A percentile compares a stretch with the other conserved stretches of the same genome.
These are phyloP conservation scores for Mallotus villosus DNA, from an alignment of 2,797 vertebrate genomes.

Conservation along the genomic window DNA sequence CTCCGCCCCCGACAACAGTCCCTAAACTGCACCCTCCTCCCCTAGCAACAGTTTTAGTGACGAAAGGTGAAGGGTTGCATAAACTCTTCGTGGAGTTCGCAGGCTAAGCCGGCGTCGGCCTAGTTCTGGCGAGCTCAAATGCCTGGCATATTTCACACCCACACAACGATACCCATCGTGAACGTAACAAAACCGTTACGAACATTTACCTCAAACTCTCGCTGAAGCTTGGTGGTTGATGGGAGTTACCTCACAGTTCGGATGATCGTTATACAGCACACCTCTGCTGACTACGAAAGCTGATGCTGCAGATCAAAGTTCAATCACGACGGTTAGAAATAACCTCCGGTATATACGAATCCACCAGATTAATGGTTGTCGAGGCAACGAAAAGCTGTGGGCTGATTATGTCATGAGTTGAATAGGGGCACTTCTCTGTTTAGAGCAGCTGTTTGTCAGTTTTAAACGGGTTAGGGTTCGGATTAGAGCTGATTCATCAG, in stretches of 20 bases:
- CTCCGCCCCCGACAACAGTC: too few relatives aligned
- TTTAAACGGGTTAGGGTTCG: too few relatives aligned
- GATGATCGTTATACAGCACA: neutral
- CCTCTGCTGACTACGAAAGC: neutral
- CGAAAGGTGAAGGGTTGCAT: constrained; percentile 18
- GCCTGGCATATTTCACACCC: neutral
- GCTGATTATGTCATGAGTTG: neutral
- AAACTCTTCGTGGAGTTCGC: constrained; percentile 19
- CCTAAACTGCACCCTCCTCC: neutral
- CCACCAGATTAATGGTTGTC: neutral
- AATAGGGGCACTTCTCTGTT: too few relatives aligned
- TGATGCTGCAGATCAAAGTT: neutral
- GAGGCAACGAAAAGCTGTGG: neutral
- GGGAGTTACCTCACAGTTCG: too few relatives aligned
- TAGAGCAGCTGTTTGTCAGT: too few relatives aligned
- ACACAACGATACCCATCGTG: neutral
- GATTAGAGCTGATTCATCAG: neutral
- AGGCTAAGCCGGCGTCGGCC: constrained; percentile 41
- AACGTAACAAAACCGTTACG: neutral
- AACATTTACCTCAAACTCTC: too few relatives aligned
- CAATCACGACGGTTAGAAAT: neutral
- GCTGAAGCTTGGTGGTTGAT: neutral
- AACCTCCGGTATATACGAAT: neutral
- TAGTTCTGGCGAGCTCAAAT: constrained; percentile 43
- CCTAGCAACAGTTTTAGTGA: constrained; percentile 10